A percentile compares a stretch with the other conserved stretches of the same genome.
Evolutionary conservation across 2,113 vertebrate species (phyloP).

Genomic region (Sphyrna mokarran): DNA sequence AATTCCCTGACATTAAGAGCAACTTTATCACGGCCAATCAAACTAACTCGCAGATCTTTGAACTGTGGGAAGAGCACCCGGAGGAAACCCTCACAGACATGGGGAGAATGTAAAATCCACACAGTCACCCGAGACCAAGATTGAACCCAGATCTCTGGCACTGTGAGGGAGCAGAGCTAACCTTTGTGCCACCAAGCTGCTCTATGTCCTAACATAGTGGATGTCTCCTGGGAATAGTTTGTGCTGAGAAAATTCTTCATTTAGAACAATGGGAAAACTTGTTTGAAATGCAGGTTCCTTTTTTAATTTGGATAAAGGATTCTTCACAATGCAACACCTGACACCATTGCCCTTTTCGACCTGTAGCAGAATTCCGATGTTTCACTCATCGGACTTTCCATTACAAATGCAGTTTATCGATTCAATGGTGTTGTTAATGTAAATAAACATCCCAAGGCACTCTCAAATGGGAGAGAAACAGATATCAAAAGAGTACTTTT

Average conservation of each 20-base stretch:
- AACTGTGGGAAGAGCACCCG: no score
- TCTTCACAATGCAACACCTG: not conserved
- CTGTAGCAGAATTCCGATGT: not conserved
- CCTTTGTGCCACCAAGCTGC: no score
- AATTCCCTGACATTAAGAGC: no score
- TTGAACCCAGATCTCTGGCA: no score
- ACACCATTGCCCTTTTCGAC: not conserved
- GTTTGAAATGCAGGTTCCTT: not conserved
- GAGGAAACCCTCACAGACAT: no score
- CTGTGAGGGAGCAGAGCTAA: no score
- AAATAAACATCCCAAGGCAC: not conserved
- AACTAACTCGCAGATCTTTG: no score
- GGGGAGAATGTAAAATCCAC: no score
- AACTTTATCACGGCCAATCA: no score
- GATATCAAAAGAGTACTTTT: not conserved
- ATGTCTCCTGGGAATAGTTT: not conserved
- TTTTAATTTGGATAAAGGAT: not conserved
- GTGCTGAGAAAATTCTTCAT: not conserved
- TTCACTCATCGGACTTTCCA: not conserved
- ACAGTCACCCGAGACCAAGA: no score
- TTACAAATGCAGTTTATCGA: not conserved
- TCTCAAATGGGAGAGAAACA: not conserved
- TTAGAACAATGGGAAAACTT: not conserved
- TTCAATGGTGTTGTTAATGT: not conserved
- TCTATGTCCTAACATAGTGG: not conserved